Conservation (phyloP, 2,888 invertebrate species). For the Drosophila stalkeri region DNA sequence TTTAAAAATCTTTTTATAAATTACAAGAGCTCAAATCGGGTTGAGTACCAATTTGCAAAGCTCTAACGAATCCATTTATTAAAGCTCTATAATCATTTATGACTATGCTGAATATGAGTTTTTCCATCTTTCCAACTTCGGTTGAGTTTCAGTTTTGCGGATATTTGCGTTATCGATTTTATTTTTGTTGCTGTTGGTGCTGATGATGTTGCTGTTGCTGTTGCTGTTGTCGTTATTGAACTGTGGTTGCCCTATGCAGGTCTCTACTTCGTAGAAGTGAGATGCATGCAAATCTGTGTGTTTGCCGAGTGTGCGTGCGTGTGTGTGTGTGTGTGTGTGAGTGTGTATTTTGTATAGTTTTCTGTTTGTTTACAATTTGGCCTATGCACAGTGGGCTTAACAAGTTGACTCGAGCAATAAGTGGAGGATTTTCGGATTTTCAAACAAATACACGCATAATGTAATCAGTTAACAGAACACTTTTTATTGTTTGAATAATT, state of each 20-base stretch:
- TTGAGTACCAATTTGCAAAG: not conserved
- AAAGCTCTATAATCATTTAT: constrained; percentile 43
- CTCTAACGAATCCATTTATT: constrained; percentile 40
- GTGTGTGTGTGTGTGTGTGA: constrained; percentile 4
- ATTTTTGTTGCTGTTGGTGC: constrained; percentile 12
- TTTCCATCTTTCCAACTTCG: constrained; percentile 7
- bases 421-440: constrained; percentile 7
- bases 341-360: constrained; percentile 44
- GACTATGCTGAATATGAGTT: constrained; percentile 13
- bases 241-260: constrained; percentile 21
- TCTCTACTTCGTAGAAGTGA: constrained; percentile 2
- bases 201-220: constrained; percentile 6
- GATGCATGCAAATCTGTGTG: constrained; percentile 18
- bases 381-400: constrained; percentile 33
- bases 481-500: constrained; percentile 8
- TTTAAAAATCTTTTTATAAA: constrained; percentile 20
- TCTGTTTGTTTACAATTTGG: constrained; percentile 50
- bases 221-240: constrained; percentile 17
- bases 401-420: constrained; percentile 1
- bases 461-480: constrained; percentile 8
- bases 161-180: constrained; percentile 68
- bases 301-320: constrained; percentile 15
- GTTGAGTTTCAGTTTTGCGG: constrained; percentile 33
- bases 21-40: not conserved
- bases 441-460: not conserved